Evolutionary conservation across 2,888 invertebrate species (phyloP).

Genomic region (Siphlonurus alternatus): DNA sequence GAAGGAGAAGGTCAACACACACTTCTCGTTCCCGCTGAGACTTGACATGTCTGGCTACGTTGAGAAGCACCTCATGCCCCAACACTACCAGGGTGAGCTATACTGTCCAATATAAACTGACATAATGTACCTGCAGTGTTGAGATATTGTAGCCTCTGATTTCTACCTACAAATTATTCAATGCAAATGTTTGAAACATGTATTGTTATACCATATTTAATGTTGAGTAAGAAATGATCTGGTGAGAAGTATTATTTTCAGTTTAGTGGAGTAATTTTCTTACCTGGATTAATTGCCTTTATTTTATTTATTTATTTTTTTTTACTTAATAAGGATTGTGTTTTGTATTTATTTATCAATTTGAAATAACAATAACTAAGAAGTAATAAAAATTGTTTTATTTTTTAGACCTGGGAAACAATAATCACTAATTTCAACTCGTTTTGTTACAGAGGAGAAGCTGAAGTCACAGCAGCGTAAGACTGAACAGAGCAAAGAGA

Average conservation of each 20-base stretch:
- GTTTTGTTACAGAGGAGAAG: constrained; percentile 46
- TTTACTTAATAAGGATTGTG: too few relatives aligned
- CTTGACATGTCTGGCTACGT: constrained; percentile 91
- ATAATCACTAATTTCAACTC: neutral
- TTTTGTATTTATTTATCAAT: too few relatives aligned
- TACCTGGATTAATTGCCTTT: too few relatives aligned
- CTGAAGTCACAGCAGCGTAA: constrained; percentile 31
- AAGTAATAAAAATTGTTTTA: neutral
- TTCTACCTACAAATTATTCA: too few relatives aligned
- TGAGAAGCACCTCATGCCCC: constrained; percentile 82
- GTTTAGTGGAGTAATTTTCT: too few relatives aligned
- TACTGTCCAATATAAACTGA: too few relatives aligned
- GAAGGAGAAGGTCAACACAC: constrained; percentile 93
- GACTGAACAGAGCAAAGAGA: constrained; percentile 16
- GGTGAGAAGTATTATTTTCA: too few relatives aligned
- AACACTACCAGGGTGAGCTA: constrained; percentile 55
- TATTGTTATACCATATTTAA: too few relatives aligned
- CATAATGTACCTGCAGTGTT: too few relatives aligned
- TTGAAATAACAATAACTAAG: neutral
- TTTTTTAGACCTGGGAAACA: too few relatives aligned
- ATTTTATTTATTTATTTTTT: too few relatives aligned
- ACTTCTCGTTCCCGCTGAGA: constrained; percentile 86
- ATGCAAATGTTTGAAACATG: too few relatives aligned
- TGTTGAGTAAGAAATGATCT: neutral
- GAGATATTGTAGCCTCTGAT: constrained; percentile 8